phyloP scores from a whole-genome alignment of 2,797 vertebrate species.

The Pteropus rufus region DNA sequence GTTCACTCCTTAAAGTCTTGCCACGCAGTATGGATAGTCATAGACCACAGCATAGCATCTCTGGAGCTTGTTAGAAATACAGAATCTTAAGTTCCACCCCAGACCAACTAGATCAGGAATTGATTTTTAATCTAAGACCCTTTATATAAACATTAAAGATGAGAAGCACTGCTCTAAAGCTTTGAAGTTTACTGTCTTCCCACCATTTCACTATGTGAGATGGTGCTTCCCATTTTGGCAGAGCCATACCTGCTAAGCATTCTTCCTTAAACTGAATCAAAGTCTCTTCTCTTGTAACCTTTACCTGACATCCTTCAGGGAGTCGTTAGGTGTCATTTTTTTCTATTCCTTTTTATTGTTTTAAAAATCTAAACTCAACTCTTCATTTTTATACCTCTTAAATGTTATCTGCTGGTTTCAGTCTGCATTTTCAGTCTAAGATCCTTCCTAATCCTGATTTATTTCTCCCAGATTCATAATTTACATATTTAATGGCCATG shows the following conservation, averaged over 20 bases:
- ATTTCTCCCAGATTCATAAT: neutral
- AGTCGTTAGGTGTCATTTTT: neutral
- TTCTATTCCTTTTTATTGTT: neutral
- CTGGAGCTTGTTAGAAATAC: neutral
- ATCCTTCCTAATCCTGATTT: neutral
- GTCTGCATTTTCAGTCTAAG: neutral
- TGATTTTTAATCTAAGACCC: neutral
- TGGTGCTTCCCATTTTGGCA: neutral
- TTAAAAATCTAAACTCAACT: neutral
- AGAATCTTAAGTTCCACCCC: neutral
- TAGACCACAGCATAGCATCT: neutral
- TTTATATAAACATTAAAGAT: neutral
- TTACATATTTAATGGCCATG: neutral
- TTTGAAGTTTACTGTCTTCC: neutral
- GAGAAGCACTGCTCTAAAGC: neutral
- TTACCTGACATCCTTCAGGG: neutral
- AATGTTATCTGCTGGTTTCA: neutral
- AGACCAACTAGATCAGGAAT: neutral
- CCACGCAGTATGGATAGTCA: neutral
- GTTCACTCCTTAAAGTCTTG: neutral
- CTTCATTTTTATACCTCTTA: neutral
- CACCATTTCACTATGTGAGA: neutral
- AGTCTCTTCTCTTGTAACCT: neutral
- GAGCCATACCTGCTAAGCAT: neutral
- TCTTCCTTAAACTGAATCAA: neutral